These are phyloP conservation scores for Typhlichthys eigenmanni DNA, from an alignment of 2,797 vertebrate genomes.

Conservation along the genomic window DNA sequence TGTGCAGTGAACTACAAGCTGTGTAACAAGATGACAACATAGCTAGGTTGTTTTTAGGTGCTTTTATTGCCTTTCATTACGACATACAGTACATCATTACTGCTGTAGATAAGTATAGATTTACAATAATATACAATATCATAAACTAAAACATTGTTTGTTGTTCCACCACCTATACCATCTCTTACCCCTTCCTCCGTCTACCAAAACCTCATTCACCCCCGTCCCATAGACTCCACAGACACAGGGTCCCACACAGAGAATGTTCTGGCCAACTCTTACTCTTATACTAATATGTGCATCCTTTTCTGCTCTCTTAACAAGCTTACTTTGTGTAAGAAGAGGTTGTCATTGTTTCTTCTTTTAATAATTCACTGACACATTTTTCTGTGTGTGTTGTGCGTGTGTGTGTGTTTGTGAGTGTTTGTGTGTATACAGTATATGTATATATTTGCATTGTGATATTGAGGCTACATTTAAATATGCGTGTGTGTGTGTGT, in stretches of 20 bases:
- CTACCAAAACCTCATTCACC: no score
- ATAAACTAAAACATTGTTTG: no score
- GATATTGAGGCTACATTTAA: not conserved
- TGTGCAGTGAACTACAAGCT: no score
- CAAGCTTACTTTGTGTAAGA: slow-evolving; percentile 43
- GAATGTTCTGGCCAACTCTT: slow-evolving; percentile 74
- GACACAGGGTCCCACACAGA: slow-evolving; percentile 65
- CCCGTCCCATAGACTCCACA: no score
- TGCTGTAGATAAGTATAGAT: no score
- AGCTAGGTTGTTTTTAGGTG: no score
- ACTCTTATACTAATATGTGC: not conserved
- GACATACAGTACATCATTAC: no score
- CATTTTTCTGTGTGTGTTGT: slow-evolving; percentile 2
- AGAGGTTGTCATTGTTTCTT: slow-evolving; percentile 7
- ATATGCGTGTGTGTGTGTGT: not conserved
- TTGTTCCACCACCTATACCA: no score
- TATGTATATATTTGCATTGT: slow-evolving; percentile 2
- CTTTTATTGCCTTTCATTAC: no score
- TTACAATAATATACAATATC: no score
- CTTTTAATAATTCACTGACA: not conserved
- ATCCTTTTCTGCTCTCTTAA: slow-evolving; percentile 36
- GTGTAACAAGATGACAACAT: no score
- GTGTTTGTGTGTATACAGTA: not conserved
- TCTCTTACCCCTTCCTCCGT: no score
- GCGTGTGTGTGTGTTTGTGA: slow-evolving; percentile 7